A percentile compares a stretch with the other conserved stretches of the same genome.
These are phyloP conservation scores for Hylaea fasciaria DNA, from an alignment of 2,888 invertebrate genomes.

Conservation along the genomic window DNA sequence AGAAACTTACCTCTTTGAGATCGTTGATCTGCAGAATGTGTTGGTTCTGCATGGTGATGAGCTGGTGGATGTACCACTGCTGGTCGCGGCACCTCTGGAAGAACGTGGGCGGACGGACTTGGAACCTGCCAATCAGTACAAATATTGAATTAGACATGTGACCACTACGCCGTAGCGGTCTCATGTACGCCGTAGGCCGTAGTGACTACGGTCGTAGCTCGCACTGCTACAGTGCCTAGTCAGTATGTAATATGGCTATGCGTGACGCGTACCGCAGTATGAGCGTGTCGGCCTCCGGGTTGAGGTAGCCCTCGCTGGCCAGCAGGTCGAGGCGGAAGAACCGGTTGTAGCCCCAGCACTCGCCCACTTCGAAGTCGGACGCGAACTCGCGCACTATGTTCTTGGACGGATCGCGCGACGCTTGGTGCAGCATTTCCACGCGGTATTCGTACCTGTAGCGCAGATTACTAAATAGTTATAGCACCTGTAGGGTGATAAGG, in stretches of 20 bases:
- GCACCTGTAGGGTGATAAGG: no score
- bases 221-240: no score
- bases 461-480: no score
- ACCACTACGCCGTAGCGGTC: neutral
- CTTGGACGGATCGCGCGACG: conserved; percentile 91
- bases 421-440: conserved; percentile 97
- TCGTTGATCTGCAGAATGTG: conserved; percentile 92
- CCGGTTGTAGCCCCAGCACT: conserved; percentile 98
- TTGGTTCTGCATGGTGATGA: conserved; percentile 92
- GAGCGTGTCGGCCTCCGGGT: conserved; percentile 92
- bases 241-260: no score
- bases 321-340: conserved; percentile 96
- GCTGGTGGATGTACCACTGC: conserved; percentile 95
- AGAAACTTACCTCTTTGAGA: conserved; percentile 89
- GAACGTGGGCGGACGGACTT: conserved; percentile 96
- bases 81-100: conserved; percentile 97
- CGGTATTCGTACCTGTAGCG: conserved; percentile 93
- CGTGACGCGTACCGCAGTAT: conserved; percentile 48
- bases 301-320: conserved; percentile 95
- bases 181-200: no score
- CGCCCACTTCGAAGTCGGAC: conserved; percentile 97
- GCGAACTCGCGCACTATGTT: conserved; percentile 97
- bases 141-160: conserved; percentile 1
- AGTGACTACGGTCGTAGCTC: no score
- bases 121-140: conserved; percentile 91